Evolutionary conservation across 2,888 invertebrate genomes (phyloP), one percentile per base, ranked within the genome.

Genomic region (Brachyptera putata): DNA sequence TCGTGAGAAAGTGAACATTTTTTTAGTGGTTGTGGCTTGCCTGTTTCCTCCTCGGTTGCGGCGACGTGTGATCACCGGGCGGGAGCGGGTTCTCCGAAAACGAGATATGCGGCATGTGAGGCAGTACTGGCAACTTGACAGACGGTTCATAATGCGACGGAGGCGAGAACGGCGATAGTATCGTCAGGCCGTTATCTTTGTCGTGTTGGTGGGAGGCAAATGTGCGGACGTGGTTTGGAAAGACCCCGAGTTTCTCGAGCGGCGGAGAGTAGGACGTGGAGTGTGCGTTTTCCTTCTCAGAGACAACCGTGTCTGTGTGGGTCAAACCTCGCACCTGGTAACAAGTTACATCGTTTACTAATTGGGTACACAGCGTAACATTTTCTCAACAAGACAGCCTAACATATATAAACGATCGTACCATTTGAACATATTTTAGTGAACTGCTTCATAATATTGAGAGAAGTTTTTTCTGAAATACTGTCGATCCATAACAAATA

Each of bases 31-130:
- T n/a, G n/a, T n/a, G n/a, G n/a, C n/a, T n/a, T n/a, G n/a, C 74
- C 71, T 74, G 92, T 70, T 92, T 92, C 65, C 92, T 79, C 63
- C 92, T 79, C 1, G 91, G 89, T 76, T 88, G 81, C n/a, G 90
- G 91, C 61, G 89, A 90, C 58, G 84, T 83, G 65, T 70, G 74
- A 66, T 70, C 64, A 73, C 72, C 69, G 62, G 63, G 72, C 61
- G 61, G 68, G 70, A 64, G 71, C 66, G 71, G 67, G 56, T 71
- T 69, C 34, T 77, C 76, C 70, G 77, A 69, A 76, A 81, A 75
- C 64, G 72, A 76, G 76, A 70, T 79, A 60, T 75, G 71, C 41
- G 76, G 72, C 75, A 78, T 75, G 68, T 77, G 76, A 37, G 77
- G 77, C 65, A 77, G 63, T 37, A 68, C 67, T 9, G 70, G 69